These are phyloP conservation scores for Timema podura DNA, from an alignment of 2,888 invertebrate species.

Conservation along the genomic window DNA sequence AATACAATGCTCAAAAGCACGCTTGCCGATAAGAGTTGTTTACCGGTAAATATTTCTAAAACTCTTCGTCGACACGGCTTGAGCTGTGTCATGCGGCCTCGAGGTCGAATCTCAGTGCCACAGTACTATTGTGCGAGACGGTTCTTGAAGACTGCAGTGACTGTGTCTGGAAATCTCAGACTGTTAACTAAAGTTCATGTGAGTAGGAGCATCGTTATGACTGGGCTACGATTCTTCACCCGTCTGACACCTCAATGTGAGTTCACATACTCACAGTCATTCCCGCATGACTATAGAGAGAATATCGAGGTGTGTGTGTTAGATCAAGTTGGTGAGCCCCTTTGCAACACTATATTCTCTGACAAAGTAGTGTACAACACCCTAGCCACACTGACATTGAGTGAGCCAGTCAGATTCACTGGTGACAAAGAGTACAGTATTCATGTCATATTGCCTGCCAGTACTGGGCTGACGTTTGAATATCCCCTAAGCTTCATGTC, in stretches of 20 bases:
- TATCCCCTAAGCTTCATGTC: slow-evolving; percentile 29
- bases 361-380: slow-evolving; percentile 29
- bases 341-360: slow-evolving; percentile 23
- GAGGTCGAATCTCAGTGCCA: slow-evolving; percentile 20
- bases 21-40: not conserved
- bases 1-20: not conserved
- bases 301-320: slow-evolving; percentile 27
- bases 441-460: slow-evolving; percentile 21
- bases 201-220: slow-evolving; percentile 22
- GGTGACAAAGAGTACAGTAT: slow-evolving; percentile 27
- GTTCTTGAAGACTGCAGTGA: slow-evolving; percentile 28
- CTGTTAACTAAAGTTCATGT: slow-evolving; percentile 24
- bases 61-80: slow-evolving; percentile 19
- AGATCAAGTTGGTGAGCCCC: slow-evolving; percentile 17
- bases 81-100: slow-evolving; percentile 13
- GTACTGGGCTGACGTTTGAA: slow-evolving; percentile 16
- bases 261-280: slow-evolving; percentile 21
- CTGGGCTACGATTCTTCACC: slow-evolving; percentile 27
- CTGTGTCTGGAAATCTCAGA: slow-evolving; percentile 25
- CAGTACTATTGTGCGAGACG: slow-evolving; percentile 26
- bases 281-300: slow-evolving; percentile 22
- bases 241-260: slow-evolving; percentile 28
- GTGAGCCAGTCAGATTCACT: slow-evolving; percentile 23
- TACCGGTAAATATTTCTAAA: not conserved
- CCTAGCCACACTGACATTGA: slow-evolving; percentile 21